A percentile compares a stretch with the other conserved stretches of the same genome.
Conservation (phyloP, 2,888 invertebrate species). For the Osmoderma eremita region DNA sequence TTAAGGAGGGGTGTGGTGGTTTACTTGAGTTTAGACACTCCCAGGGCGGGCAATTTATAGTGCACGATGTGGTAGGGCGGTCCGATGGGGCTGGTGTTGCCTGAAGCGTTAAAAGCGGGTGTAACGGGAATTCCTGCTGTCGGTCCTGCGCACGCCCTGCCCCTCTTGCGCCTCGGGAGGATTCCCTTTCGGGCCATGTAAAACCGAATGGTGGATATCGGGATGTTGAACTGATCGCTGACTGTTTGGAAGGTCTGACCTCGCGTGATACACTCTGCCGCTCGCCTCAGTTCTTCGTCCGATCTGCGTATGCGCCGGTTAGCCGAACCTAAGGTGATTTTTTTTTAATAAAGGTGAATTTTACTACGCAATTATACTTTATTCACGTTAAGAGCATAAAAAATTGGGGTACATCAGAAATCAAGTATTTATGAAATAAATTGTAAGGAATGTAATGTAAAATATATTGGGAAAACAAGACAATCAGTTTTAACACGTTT, state of each 20-base stretch:
- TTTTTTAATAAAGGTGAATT: too few relatives aligned
- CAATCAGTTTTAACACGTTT: too few relatives aligned
- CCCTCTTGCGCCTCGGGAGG: conserved; percentile 80
- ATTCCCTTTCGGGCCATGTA: conserved; percentile 90
- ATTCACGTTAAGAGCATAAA: too few relatives aligned
- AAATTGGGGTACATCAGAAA: too few relatives aligned
- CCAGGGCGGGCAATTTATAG: conserved; percentile 75
- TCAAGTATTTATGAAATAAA: too few relatives aligned
- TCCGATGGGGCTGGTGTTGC: conserved; percentile 72
- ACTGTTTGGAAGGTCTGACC: conserved; percentile 90
- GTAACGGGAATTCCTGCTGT: conserved; percentile 51
- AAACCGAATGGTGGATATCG: conserved; percentile 86
- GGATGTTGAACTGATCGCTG: conserved; percentile 87
- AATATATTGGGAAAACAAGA: too few relatives aligned
- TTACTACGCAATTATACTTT: too few relatives aligned
- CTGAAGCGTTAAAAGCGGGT: conserved; percentile 62
- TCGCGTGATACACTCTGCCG: conserved; percentile 86
- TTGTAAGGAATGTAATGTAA: too few relatives aligned
- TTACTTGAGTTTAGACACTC: conserved; percentile 65
- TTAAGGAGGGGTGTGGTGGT: conserved; percentile 12
- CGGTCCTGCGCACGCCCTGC: conserved; percentile 66
- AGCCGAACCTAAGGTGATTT: conserved; percentile 48
- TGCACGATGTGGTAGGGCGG: conserved; percentile 82
- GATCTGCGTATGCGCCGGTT: conserved; percentile 74
- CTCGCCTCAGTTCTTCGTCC: conserved; percentile 80